phyloP scores from a whole-genome alignment of 2,888 invertebrate genomes.

The Bembecia ichneumoniformis region DNA sequence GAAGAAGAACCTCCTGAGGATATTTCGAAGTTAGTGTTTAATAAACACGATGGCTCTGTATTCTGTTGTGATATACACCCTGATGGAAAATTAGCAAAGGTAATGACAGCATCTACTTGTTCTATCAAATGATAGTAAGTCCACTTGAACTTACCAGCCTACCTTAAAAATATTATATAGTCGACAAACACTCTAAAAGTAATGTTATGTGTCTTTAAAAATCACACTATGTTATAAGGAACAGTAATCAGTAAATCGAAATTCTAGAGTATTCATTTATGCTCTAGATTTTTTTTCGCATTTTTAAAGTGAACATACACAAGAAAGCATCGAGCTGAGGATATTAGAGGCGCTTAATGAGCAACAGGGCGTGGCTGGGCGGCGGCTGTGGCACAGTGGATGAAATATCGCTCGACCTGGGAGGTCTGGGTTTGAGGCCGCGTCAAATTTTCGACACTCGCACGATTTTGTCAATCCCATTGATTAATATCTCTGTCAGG shows the following conservation, averaged over 20 bases:
- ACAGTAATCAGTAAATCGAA: too few relatives aligned
- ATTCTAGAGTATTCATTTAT: too few relatives aligned
- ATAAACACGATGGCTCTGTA: slow-evolving; percentile 76
- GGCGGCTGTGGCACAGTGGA: slow-evolving; percentile 37
- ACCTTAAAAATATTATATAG: too few relatives aligned
- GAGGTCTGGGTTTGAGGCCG: slow-evolving; percentile 51
- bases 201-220: too few relatives aligned
- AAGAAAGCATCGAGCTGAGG: slow-evolving; percentile 35
- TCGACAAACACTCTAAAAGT: too few relatives aligned
- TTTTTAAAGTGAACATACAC: background rate
- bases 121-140: too few relatives aligned
- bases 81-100: slow-evolving; percentile 77
- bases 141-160: too few relatives aligned
- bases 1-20: slow-evolving; percentile 68
- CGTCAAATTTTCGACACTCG: slow-evolving; percentile 66
- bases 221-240: too few relatives aligned
- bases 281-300: too few relatives aligned
- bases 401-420: slow-evolving; percentile 66
- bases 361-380: slow-evolving; percentile 53
- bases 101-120: too few relatives aligned
- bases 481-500: slow-evolving; percentile 57
- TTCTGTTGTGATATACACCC: slow-evolving; percentile 81
- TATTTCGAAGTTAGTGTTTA: slow-evolving; percentile 75
- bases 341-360: slow-evolving; percentile 63
- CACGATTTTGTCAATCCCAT: slow-evolving; percentile 64